These are phyloP conservation scores for Leptinotarsa rubiginosa DNA, from an alignment of 2,888 invertebrate species.

Conservation along the genomic window DNA sequence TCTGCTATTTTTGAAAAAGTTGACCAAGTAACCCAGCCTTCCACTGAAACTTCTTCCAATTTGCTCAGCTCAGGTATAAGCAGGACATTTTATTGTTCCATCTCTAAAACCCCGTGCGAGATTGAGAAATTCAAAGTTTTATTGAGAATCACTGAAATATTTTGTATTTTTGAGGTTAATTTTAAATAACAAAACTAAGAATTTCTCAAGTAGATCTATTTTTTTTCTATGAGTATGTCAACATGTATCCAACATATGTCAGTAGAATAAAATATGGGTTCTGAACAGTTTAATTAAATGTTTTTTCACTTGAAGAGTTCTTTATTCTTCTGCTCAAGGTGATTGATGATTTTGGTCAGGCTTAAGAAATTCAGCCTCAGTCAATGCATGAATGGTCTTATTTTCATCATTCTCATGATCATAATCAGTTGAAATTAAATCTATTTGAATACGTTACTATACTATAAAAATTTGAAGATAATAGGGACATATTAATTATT, in stretches of 20 bases:
- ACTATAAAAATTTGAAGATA: no score
- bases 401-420: no score
- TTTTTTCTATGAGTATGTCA: not conserved
- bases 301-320: no score
- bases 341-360: no score
- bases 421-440: no score
- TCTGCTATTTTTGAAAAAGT: constrained; percentile 81
- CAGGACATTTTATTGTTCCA: not conserved
- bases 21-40: constrained; percentile 72
- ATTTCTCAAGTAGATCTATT: not conserved
- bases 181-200: not conserved
- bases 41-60: constrained; percentile 71
- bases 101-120: not conserved
- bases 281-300: not conserved
- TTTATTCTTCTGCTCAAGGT: no score
- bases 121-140: not conserved
- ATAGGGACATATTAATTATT: no score
- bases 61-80: constrained; percentile 77
- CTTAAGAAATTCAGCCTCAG: no score
- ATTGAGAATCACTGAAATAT: not conserved
- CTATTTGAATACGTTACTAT: no score
- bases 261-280: not conserved
- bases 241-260: not conserved
- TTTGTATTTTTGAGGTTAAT: no score
- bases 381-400: no score